Evolutionary conservation across 2,113 vertebrate species (phyloP), one percentile per base, ranked within the genome.

Genomic region (Brienomyrus longianalis): DNA sequence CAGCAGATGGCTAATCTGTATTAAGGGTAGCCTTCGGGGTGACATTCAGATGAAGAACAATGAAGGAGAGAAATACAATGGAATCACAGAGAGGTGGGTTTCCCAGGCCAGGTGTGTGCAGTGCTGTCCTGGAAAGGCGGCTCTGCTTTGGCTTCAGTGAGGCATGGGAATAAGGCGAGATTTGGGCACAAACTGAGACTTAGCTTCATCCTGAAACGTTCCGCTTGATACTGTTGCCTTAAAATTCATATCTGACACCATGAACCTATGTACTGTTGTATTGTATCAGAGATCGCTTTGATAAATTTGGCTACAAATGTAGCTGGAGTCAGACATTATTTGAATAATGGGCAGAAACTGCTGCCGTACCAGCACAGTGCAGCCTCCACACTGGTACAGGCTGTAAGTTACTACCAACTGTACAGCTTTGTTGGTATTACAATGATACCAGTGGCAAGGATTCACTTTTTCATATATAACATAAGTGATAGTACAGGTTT

Each of bases 301-400:
- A 7, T 43, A 86, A 50, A 74, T 80, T 45, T 87, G 84, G 21
- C 45, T 47, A 48, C 10, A 87, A 90, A 87, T 21, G 27, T 70
- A 52, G 52, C 19, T 84, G 35, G 21, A 50, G 21, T 50, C 47
- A 27, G 47, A 27, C 84, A 27, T 86, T 31, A 51, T 52, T 54
- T 3, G 4, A 89, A 83, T 17, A 88, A 31, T 83, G 86, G 88
- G 59, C 80, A 83, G n/a, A 91, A 31, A 51, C 0, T 90, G 35
- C 86, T 92, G 87, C 84, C 35, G 9, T 31, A 4, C 27, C 27
- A 74, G 66, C 21, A 62, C 7, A 8, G 66, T 74, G 31, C 11
- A 74, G n/a, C n/a, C 66, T 74, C 10, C 27, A 74, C 11, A 35
- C n/a, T 35, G 66, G n/a, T 35, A 35, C 27, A 35, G 70, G 15